Conservation (phyloP, 2,797 vertebrate genomes). For the Bovichtus variegatus region DNA sequence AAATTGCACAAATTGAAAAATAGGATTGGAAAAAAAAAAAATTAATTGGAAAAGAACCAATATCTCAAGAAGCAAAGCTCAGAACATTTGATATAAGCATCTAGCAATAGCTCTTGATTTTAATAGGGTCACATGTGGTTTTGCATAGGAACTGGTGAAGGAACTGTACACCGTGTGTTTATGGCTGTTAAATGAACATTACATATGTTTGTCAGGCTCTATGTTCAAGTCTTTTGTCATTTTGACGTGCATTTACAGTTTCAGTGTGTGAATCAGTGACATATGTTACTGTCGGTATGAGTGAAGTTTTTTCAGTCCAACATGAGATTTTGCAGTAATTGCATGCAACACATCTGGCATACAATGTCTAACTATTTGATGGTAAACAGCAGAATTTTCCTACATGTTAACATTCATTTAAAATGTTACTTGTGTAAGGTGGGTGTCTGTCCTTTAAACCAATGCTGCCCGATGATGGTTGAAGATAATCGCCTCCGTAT, state of each 20-base stretch:
- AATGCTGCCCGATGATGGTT: not conserved
- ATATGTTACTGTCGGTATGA: not conserved
- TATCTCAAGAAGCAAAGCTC: not conserved
- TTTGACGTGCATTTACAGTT: slow-evolving; percentile 10
- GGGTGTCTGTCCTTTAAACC: not conserved
- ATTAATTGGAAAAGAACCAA: not conserved
- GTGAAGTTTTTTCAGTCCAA: not conserved
- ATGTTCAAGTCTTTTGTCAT: not conserved
- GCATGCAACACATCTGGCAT: not conserved
- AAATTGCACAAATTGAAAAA: not conserved
- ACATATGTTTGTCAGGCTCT: not conserved
- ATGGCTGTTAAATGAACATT: not conserved
- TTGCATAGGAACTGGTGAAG: not conserved
- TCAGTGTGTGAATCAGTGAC: not conserved
- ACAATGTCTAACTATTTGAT: not conserved
- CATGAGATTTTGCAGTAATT: slow-evolving; percentile 1
- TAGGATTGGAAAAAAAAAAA: no score
- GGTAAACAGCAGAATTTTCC: not conserved
- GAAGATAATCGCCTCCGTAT: not conserved
- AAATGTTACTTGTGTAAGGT: not conserved
- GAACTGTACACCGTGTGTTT: not conserved
- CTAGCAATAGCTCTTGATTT: not conserved
- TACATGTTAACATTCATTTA: not conserved
- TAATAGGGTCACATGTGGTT: not conserved
- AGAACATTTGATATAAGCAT: not conserved